Evolutionary conservation across 2,888 invertebrate genomes (phyloP).

Genomic region (Drosophila meridiana): DNA sequence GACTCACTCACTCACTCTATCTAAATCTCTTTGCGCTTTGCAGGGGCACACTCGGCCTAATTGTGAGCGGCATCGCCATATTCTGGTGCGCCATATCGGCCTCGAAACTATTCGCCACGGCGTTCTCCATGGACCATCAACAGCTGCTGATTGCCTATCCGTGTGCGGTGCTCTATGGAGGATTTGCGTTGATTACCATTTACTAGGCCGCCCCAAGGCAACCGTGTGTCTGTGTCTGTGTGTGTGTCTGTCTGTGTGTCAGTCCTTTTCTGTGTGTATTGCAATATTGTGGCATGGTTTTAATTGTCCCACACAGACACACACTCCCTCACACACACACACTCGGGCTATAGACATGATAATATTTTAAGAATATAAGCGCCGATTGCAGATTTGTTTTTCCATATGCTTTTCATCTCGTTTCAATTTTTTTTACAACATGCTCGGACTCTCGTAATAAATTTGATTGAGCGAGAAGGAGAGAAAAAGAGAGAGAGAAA

Average conservation of each 20-base stretch:
- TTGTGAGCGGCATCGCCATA: constrained; percentile 87
- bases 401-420: constrained; percentile 43
- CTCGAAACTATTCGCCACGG: constrained; percentile 91
- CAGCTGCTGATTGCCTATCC: constrained; percentile 91
- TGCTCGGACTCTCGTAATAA: constrained; percentile 62
- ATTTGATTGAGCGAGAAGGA: constrained; percentile 66
- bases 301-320: constrained; percentile 58
- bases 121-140: constrained; percentile 90
- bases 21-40: constrained; percentile 58
- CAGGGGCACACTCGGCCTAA: constrained; percentile 87
- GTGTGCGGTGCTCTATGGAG: constrained; percentile 91
- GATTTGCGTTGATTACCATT: constrained; percentile 91
- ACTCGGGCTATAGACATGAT: constrained; percentile 51
- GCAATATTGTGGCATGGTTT: constrained; percentile 66
- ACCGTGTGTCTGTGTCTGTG: constrained; percentile 21
- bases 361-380: constrained; percentile 75
- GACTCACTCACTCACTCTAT: constrained; percentile 19
- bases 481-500: constrained; percentile 24
- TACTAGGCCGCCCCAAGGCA: constrained; percentile 80
- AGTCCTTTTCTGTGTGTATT: constrained; percentile 22
- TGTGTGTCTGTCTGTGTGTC: constrained; percentile 20
- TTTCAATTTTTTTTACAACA: constrained; percentile 24
- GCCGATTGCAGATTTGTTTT: constrained; percentile 76
- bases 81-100: constrained; percentile 91
- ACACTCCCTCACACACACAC: constrained; percentile 15